These are phyloP conservation scores for Drosophila carrolli DNA, from an alignment of 1,140 invertebrate species.

Conservation along the genomic window DNA sequence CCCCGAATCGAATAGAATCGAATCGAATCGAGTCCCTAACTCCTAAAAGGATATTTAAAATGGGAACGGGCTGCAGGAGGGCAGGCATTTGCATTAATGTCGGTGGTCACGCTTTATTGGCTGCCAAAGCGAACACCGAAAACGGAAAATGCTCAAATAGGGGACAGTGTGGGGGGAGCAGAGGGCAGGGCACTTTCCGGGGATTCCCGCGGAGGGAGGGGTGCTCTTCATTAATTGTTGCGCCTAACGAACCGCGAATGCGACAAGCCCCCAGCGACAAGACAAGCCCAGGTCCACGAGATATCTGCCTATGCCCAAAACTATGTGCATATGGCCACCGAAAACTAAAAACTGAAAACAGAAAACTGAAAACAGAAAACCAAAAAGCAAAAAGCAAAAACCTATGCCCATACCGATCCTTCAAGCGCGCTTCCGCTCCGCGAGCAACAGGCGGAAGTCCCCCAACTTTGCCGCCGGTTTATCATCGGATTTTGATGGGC, in stretches of 20 bases:
- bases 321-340: not conserved
- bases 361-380: no score
- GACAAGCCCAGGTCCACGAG: constrained; percentile 18
- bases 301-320: constrained; percentile 6
- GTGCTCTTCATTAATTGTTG: constrained; percentile 66
- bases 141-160: constrained; percentile 14
- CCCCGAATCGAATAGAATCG: not conserved
- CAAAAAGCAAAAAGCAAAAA: not conserved
- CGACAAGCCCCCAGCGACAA: constrained; percentile 50
- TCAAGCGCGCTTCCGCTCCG: constrained; percentile 73
- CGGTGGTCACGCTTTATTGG: constrained; percentile 72
- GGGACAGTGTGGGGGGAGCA: not conserved
- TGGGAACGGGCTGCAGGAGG: not conserved
- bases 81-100: constrained; percentile 65
- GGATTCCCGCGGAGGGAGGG: not conserved
- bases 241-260: constrained; percentile 73
- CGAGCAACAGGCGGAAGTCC: constrained; percentile 49
- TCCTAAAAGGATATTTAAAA: constrained; percentile 47
- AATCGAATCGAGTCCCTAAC: not conserved
- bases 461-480: constrained; percentile 16
- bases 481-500: constrained; percentile 16
- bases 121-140: constrained; percentile 31
- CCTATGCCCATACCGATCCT: constrained; percentile 49
- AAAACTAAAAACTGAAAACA: no score
- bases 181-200: not conserved